Base-by-base conservation (phyloP, 2,888 invertebrate species). In the Spilarctia lutea region DNA sequence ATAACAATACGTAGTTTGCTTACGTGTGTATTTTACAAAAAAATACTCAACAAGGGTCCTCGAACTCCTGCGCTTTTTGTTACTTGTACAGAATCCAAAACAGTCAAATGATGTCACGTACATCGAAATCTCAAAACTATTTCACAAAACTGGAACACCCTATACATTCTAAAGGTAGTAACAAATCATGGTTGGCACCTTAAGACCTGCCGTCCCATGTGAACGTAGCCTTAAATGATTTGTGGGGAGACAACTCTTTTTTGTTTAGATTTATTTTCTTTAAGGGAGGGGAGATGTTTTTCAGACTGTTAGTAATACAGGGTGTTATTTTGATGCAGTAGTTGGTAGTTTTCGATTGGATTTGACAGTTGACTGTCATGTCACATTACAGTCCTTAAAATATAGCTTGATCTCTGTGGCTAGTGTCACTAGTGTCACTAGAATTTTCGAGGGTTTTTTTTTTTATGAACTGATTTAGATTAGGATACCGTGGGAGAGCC, bases 151-250 rank as follows among this genome's bases (percentile, higher is more conserved):
- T 68, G 24, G 2, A 79, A 73, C 90, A 86, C 0, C 79, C 88
- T 89, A 81, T 91, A 87, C 73, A 42, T 52, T 16, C 65, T 85
- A 83, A 87, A 85, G 87, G 84, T 71, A 68, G 76, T 81, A 76
- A 92, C 92, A 92, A 92, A 92, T 92, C 92, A 92, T 92, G 82
- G 87, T 78, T 71, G 85, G 79, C 85, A 88, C 86, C 88, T 88
- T 92, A 91, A 89, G 90, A 85, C 75, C 86, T 85, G 71, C 78
- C 76, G 75, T 83, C 85, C 85, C 85, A 76, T 79, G 85, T 80
- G 85, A 72, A 78, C 70, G 78, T 74, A 83, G 85, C 86, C 88
- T 88, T 89, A 90, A 90, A 88, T 92, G 92, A 92, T 92, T 92
- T 92, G 91, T 91, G 74, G 87, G 8, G 13, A 71, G 71, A 69